phyloP scores from a whole-genome alignment of 2,113 vertebrate species.

The Redunca redunca region DNA sequence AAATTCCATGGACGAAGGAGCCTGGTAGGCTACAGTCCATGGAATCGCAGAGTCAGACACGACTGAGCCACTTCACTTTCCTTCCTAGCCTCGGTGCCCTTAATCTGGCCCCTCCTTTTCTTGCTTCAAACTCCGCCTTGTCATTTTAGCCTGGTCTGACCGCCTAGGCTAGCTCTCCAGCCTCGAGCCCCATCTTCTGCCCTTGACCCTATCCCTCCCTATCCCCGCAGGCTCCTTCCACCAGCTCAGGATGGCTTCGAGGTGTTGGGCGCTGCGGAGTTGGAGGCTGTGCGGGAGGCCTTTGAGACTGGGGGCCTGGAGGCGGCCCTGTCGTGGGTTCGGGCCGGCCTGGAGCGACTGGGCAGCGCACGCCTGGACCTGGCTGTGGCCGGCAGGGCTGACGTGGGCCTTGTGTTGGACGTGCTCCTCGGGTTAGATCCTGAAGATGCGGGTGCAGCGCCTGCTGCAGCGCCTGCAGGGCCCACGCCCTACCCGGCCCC shows the following conservation, averaged over 20 bases:
- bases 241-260: slow-evolving; percentile 73
- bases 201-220: background rate
- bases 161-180: background rate
- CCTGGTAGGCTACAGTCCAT: background rate
- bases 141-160: background rate
- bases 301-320: slow-evolving; percentile 76
- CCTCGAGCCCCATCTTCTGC: background rate
- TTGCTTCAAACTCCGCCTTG: background rate
- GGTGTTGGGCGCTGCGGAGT: slow-evolving; percentile 71
- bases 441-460: slow-evolving; percentile 56
- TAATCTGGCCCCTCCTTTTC: background rate
- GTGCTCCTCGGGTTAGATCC: slow-evolving; percentile 70
- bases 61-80: background rate
- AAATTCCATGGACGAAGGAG: background rate
- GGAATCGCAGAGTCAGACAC: background rate
- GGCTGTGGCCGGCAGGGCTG: slow-evolving; percentile 37
- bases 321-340: slow-evolving; percentile 72
- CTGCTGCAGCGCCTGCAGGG: background rate
- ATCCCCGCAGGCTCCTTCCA: slow-evolving; percentile 59
- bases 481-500: slow-evolving; percentile 70
- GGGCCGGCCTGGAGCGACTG: slow-evolving; percentile 71
- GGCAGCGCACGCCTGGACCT: slow-evolving; percentile 71
- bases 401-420: slow-evolving; percentile 73
- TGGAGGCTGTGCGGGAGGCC: slow-evolving; percentile 75
- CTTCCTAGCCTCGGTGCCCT: background rate